Percentiles rank a stretch among this genome's conserved stretches.
Conservation (phyloP, 2,888 invertebrate genomes). For the Agonopterix subpropinquella region DNA sequence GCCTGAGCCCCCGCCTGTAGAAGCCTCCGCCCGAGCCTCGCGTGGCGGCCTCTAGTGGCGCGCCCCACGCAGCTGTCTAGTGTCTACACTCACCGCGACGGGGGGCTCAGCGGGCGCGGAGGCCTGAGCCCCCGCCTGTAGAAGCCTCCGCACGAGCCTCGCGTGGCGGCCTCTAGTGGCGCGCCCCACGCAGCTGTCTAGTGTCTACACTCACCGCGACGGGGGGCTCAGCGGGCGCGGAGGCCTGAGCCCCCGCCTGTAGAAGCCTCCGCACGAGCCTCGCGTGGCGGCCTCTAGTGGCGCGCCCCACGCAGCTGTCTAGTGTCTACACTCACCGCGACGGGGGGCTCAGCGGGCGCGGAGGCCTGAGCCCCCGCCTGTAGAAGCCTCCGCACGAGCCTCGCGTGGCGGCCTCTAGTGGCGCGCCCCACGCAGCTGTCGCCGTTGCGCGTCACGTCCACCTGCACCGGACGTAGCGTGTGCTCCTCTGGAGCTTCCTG, state of each 20-base stretch:
- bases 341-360: not conserved
- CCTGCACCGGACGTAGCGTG: constrained; percentile 79
- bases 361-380: constrained; percentile 1
- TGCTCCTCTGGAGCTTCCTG: constrained; percentile 11
- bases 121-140: constrained; percentile 1
- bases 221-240: not conserved
- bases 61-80: constrained; percentile 92
- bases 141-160: constrained; percentile 74
- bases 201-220: no score
- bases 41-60: constrained; percentile 84
- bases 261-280: constrained; percentile 74
- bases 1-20: constrained; percentile 2
- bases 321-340: no score
- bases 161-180: constrained; percentile 84
- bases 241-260: constrained; percentile 1
- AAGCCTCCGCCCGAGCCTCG: constrained; percentile 74
- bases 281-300: constrained; percentile 83
- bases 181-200: constrained; percentile 91
- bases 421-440: constrained; percentile 92
- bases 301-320: constrained; percentile 91
- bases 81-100: no score
- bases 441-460: constrained; percentile 83
- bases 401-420: constrained; percentile 81
- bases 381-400: constrained; percentile 74
- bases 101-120: not conserved